phyloP scores from a whole-genome alignment of 2,888 invertebrate genomes.

The Proisotoma minuta region DNA sequence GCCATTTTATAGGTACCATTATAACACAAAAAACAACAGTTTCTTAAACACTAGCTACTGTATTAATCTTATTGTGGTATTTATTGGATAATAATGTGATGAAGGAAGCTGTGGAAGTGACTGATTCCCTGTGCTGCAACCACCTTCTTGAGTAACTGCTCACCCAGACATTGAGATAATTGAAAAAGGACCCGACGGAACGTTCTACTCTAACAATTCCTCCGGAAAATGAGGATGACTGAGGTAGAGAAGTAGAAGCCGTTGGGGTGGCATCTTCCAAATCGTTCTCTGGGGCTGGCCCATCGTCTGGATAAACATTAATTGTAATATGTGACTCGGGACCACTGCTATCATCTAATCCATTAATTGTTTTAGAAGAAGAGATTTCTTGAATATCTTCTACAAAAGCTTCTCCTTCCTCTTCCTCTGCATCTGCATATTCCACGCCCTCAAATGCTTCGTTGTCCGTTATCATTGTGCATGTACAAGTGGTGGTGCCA shows the following conservation, averaged over 20 bases:
- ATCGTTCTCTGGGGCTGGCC: neutral
- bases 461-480: too few relatives aligned
- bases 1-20: neutral
- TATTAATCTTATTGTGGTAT: slow-evolving; percentile 12
- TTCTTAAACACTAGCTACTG: slow-evolving; percentile 9
- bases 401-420: neutral
- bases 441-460: too few relatives aligned
- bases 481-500: too few relatives aligned
- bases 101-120: slow-evolving; percentile 40
- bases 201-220: neutral
- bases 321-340: neutral
- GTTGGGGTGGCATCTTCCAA: neutral
- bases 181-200: neutral
- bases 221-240: neutral
- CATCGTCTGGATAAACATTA: neutral
- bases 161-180: slow-evolving; percentile 24
- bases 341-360: neutral
- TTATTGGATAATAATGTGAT: slow-evolving; percentile 35
- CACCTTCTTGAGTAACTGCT: slow-evolving; percentile 33
- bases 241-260: neutral
- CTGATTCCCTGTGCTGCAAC: slow-evolving; percentile 39
- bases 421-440: too few relatives aligned
- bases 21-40: slow-evolving; percentile 1
- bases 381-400: neutral
- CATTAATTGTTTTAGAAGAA: neutral